These are phyloP conservation scores for Pelobates fuscus DNA, from an alignment of 2,113 vertebrate genomes.

Conservation along the genomic window DNA sequence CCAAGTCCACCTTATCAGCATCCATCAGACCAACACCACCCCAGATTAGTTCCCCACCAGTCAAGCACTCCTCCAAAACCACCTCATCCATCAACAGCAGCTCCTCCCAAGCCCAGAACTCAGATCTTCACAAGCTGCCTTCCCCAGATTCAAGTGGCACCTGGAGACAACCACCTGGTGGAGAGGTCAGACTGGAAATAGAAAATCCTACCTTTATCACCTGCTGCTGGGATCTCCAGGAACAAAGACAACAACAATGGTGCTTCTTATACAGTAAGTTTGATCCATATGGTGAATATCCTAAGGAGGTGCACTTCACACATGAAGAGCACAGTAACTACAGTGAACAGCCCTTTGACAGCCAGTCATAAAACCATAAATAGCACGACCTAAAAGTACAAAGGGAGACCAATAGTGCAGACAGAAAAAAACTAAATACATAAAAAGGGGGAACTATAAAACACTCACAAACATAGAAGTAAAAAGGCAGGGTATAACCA, in stretches of 20 bases:
- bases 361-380: too few species aligned
- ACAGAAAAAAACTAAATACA: too few species aligned
- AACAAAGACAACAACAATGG: slow-evolving; percentile 2
- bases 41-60: slow-evolving; percentile 2
- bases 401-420: too few species aligned
- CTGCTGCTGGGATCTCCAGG: not conserved
- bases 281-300: not conserved
- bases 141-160: not conserved
- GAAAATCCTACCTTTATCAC: not conserved
- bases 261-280: not conserved
- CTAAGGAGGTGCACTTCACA: not conserved
- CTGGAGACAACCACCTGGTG: not conserved
- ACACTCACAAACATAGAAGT: too few species aligned
- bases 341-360: not conserved
- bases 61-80: too few species aligned
- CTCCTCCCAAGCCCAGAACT: not conserved
- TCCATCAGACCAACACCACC: not conserved
- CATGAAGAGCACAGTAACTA: not conserved
- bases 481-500: too few species aligned
- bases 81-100: not conserved
- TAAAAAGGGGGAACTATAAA: too few species aligned
- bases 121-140: not conserved
- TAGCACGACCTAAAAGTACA: too few species aligned
- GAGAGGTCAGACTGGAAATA: not conserved
- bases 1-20: not conserved